Conservation (phyloP, 2,888 invertebrate genomes). For the Nomada fucata region DNA sequence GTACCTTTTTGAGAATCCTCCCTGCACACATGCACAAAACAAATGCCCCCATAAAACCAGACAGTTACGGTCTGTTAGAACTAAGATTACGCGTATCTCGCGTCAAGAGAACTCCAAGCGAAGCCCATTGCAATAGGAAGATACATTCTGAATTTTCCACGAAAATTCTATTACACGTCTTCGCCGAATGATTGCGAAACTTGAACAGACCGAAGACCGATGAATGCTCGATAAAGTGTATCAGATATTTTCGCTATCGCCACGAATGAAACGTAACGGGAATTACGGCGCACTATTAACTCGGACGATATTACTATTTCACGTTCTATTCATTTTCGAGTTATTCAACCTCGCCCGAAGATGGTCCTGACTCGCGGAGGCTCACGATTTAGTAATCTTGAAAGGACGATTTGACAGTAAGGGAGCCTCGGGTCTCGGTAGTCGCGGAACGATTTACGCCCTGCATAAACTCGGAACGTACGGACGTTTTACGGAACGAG, state of each 20-base stretch:
- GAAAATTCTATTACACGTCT: not conserved
- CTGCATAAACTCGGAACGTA: slow-evolving; percentile 49
- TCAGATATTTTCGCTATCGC: not conserved
- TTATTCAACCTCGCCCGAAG: not conserved
- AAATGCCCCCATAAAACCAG: not conserved
- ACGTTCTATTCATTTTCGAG: not conserved
- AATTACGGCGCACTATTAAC: not conserved
- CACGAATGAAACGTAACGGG: not conserved
- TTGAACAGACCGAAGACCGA: not conserved
- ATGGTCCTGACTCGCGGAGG: not conserved
- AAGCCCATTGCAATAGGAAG: not conserved
- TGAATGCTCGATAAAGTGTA: not conserved
- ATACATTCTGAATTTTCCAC: not conserved
- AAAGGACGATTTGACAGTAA: slow-evolving; percentile 50
- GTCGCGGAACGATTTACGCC: slow-evolving; percentile 52
- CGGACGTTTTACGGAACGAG: slow-evolving; percentile 48
- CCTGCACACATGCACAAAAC: not conserved
- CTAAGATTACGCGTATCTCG: not conserved
- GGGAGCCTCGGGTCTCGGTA: slow-evolving; percentile 10
- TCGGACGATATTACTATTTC: not conserved
- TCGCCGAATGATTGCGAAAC: too few species aligned
- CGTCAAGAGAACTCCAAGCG: too few species aligned
- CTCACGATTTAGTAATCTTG: slow-evolving; percentile 28
- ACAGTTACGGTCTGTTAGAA: not conserved
- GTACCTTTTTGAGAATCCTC: not conserved